Base-by-base conservation (phyloP, 1,140 invertebrate genomes). In the Ceratina calcarata region DNA sequence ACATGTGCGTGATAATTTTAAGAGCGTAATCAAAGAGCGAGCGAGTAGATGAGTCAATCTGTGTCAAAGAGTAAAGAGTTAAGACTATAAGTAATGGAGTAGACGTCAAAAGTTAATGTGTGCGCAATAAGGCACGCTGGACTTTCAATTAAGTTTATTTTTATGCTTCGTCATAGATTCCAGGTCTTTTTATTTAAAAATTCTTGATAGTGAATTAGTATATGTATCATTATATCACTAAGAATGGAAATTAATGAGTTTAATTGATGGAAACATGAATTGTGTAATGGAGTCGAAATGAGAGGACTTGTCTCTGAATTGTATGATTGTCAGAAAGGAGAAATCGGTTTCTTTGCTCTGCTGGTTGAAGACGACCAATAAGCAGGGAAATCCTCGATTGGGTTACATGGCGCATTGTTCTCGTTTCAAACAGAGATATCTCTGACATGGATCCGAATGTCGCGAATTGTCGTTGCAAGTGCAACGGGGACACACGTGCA, bases 401-500 rank as follows among this genome's bases (percentile, higher is more conserved):
- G 62, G 37, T 58, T 57, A 37, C 22, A 45, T 37, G 32, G 64
- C 18, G 51, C 27, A 62, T 64, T 80, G 72, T 49, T 61, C 27
- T 69, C 51, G 53, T 72, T 79, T 79, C 60, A 13, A 72, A 16
- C 32, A 37, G 32, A 37, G 32, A 37, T 53, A 58, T 22, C 45
- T 64, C 58, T 64, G 60, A 16, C 20, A 45, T 24, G 37, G 73
- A 22, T 8, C 37, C 45, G 60, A 62, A 45, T 60, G 62, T 67
- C 61, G 53, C 49, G 37, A 24, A 68, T 60, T 62, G 37, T 72
- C 71, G 68, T 76, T 72, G 75, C 60, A 84, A 45, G 55, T 72
- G 83, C 83, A 78, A 70, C 27, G 32, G 32, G 66, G 61, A 65
- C 69, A 32, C 68, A 58, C 66, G 69, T 45, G 70, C 58, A n/a